Conservation (phyloP, 64 coral and sea anemone species). For the Acropora yongei region DNA sequence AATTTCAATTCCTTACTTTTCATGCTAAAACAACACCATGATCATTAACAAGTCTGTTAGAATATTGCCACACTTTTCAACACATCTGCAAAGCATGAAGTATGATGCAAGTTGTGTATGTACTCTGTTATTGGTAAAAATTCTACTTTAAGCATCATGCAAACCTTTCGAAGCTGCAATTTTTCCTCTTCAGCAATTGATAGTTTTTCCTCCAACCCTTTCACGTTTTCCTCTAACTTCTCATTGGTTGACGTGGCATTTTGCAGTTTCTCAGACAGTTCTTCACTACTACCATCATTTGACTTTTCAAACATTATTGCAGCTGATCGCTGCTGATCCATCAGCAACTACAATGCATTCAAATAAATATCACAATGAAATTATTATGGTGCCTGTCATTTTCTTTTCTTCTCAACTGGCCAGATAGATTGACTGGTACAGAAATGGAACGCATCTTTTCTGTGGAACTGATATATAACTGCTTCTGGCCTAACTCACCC, state of each 20-base stretch:
- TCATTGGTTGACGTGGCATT: background rate
- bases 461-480: too few relatives aligned
- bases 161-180: slow-evolving; percentile 22
- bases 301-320: slow-evolving; percentile 19
- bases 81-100: too few relatives aligned
- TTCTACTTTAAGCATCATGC: background rate
- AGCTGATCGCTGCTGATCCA: slow-evolving; percentile 21
- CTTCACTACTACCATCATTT: background rate
- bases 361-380: background rate
- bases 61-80: too few relatives aligned
- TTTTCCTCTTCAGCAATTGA: slow-evolving; percentile 60
- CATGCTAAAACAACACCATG: background rate
- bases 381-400: too few relatives aligned
- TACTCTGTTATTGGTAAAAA: too few relatives aligned
- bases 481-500: too few relatives aligned
- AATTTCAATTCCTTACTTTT: too few relatives aligned
- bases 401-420: too few relatives aligned
- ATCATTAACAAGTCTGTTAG: background rate
- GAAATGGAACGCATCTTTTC: too few relatives aligned
- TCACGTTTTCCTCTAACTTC: slow-evolving; percentile 13
- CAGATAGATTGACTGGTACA: too few relatives aligned
- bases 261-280: slow-evolving; percentile 2
- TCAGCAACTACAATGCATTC: background rate
- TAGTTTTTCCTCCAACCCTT: slow-evolving; percentile 42
- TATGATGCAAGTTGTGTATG: too few relatives aligned